Evolutionary conservation across 2,113 vertebrate genomes (phyloP).

Genomic region (Labrus mixtus): DNA sequence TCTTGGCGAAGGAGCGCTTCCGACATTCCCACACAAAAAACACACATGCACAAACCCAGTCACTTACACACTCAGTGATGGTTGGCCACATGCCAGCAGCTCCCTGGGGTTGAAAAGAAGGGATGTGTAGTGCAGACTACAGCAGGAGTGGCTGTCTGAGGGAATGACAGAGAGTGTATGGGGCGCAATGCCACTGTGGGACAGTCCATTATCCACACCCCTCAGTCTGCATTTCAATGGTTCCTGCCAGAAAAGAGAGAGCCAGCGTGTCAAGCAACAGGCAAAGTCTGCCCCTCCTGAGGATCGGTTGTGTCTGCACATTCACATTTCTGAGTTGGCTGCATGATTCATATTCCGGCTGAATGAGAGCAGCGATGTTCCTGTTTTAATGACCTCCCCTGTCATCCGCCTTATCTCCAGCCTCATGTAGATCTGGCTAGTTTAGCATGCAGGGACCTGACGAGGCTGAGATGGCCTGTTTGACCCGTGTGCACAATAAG

Average conservation of each 20-base stretch:
- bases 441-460: constrained; percentile 21
- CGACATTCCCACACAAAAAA: constrained; percentile 71
- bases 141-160: constrained; percentile 69
- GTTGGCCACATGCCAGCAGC: constrained; percentile 69
- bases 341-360: constrained; percentile 59
- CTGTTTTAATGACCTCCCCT: constrained; percentile 72
- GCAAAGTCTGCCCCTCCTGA: constrained; percentile 57
- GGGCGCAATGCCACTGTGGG: constrained; percentile 68
- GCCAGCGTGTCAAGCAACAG: constrained; percentile 57
- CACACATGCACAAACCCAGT: constrained; percentile 48
- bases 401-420: constrained; percentile 59
- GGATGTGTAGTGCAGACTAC: constrained; percentile 67
- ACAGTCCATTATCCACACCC: constrained; percentile 74
- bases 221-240: constrained; percentile 73
- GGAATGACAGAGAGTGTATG: constrained; percentile 59
- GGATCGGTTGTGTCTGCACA: constrained; percentile 40
- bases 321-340: constrained; percentile 46
- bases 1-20: constrained; percentile 76
- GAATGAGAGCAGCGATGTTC: constrained; percentile 52
- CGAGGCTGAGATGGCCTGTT: constrained; percentile 9
- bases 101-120: constrained; percentile 69
- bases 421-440: constrained; percentile 39
- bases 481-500: constrained; percentile 45
- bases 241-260: constrained; percentile 59
- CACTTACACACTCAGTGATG: constrained; percentile 65